A percentile compares a stretch with the other conserved stretches of the same genome.
Conservation (phyloP, 2,797 vertebrate species). For the Nannoperca obscura region DNA sequence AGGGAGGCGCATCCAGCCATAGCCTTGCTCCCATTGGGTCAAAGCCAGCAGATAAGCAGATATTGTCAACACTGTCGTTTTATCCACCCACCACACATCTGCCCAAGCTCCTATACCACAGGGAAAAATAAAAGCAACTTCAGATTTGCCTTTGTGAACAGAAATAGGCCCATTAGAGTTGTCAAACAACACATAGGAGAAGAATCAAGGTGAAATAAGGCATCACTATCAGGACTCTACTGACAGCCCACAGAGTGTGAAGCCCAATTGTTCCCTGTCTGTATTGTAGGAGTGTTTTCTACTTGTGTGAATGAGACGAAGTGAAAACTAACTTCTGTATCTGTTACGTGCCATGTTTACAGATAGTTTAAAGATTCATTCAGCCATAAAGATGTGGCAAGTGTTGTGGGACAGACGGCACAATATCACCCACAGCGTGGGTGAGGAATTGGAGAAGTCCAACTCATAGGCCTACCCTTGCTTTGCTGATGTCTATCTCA, state of each 20-base stretch:
- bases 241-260: conserved; percentile 59
- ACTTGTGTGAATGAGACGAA: conserved; percentile 19
- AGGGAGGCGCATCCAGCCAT: conserved; percentile 77
- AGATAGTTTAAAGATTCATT: conserved; percentile 56
- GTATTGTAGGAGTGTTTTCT: conserved; percentile 25
- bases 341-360: conserved; percentile 40
- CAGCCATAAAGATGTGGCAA: conserved; percentile 54
- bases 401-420: conserved; percentile 48
- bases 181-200: conserved; percentile 60
- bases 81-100: conserved; percentile 68
- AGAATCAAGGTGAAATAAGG: conserved; percentile 63
- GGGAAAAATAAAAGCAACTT: conserved; percentile 45
- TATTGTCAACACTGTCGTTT: conserved; percentile 68
- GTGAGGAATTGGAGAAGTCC: conserved; percentile 41
- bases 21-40: conserved; percentile 76
- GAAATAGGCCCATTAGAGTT: conserved; percentile 60
- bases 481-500: conserved; percentile 49
- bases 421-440: conserved; percentile 18
- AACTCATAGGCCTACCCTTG: conserved; percentile 30
- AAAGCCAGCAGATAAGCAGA: conserved; percentile 80
- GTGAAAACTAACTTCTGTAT: conserved; percentile 37
- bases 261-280: conserved; percentile 54
- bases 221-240: conserved; percentile 66
- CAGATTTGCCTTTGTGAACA: conserved; percentile 62
- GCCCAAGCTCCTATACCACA: conserved; percentile 46